phyloP scores from a whole-genome alignment of 2,888 invertebrate species.

The Mythimna ferrago region DNA sequence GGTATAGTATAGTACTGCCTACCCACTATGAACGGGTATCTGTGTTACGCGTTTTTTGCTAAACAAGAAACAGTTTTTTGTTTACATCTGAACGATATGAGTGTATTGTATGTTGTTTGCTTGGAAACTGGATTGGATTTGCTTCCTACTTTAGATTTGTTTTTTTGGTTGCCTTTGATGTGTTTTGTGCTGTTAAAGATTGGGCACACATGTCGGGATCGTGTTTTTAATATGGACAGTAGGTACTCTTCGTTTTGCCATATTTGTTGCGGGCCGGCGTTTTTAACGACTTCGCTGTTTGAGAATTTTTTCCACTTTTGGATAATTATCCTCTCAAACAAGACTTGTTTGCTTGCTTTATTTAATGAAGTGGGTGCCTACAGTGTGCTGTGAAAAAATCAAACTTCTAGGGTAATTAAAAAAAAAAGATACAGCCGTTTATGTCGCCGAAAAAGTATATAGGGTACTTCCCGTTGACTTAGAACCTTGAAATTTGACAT shows the following conservation, averaged over 20 bases:
- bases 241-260: neutral
- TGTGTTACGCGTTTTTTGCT: constrained; percentile 43
- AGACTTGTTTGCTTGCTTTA: neutral
- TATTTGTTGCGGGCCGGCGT: too few relatives aligned
- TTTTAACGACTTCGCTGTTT: too few relatives aligned
- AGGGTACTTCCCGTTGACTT: too few relatives aligned
- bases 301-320: neutral
- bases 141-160: constrained; percentile 19
- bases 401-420: too few relatives aligned
- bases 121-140: constrained; percentile 23
- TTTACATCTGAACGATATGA: constrained; percentile 24
- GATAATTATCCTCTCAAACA: neutral
- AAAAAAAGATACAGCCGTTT: too few relatives aligned
- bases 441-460: too few relatives aligned
- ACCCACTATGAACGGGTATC: constrained; percentile 13
- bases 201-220: neutral
- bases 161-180: constrained; percentile 28
- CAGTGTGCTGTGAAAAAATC: too few relatives aligned
- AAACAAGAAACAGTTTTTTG: constrained; percentile 46
- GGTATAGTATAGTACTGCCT: constrained; percentile 31
- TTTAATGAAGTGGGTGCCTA: neutral
- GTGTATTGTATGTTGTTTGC: constrained; percentile 19
- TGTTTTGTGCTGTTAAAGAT: constrained; percentile 6
- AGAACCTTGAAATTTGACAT: too few relatives aligned
- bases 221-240: too few relatives aligned